These are phyloP conservation scores for Diorhabda sublineata DNA, from an alignment of 1,140 invertebrate genomes.

Conservation along the genomic window DNA sequence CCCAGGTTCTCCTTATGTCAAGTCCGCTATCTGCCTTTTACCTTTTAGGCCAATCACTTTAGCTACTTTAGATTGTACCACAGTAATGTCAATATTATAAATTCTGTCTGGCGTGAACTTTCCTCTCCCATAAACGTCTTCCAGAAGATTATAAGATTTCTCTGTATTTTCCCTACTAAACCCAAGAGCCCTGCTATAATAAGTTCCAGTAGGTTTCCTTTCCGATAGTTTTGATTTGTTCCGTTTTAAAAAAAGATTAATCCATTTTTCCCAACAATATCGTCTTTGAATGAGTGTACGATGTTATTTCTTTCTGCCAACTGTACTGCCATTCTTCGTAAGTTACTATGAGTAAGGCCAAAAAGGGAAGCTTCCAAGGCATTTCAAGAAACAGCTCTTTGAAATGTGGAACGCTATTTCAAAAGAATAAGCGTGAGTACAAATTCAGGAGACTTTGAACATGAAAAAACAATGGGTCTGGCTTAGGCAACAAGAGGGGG, in stretches of 20 bases:
- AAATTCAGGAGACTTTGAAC: too few relatives aligned
- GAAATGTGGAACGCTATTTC: not conserved
- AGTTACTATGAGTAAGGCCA: not conserved
- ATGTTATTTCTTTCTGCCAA: not conserved
- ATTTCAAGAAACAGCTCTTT: too few relatives aligned
- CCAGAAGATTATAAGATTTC: not conserved
- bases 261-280: not conserved
- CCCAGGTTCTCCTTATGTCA: conserved; percentile 20
- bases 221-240: not conserved
- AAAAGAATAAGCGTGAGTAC: not conserved
- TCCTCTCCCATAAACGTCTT: not conserved
- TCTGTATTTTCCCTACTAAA: too few relatives aligned
- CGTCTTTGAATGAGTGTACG: not conserved
- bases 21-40: conserved; percentile 32
- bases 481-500: too few relatives aligned
- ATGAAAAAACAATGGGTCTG: too few relatives aligned
- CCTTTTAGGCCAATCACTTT: not conserved
- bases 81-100: not conserved
- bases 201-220: too few relatives aligned
- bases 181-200: too few relatives aligned
- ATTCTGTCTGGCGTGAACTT: not conserved
- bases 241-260: not conserved
- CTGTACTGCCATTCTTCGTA: not conserved
- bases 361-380: not conserved
- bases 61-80: conserved; percentile 8